phyloP scores from a whole-genome alignment of 2,113 vertebrate species.

The Gila orcuttii region DNA sequence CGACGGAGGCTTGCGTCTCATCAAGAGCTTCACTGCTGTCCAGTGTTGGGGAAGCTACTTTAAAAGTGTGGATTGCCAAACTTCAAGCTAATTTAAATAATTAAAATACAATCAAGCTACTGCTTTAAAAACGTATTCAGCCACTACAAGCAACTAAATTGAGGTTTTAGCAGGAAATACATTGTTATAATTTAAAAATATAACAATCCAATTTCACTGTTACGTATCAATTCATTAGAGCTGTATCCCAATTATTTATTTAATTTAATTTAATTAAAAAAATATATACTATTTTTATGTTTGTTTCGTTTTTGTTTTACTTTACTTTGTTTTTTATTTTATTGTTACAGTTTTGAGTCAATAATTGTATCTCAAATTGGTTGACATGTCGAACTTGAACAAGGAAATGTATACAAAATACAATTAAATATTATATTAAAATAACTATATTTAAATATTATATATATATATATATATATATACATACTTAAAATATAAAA shows the following conservation, averaged over 20 bases:
- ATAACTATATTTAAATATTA: neutral
- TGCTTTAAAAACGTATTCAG: neutral
- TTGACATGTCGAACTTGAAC: neutral
- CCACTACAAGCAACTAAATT: neutral
- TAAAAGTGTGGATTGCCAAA: neutral
- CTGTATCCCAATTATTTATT: too few species aligned
- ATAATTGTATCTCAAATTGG: neutral
- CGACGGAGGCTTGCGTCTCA: neutral
- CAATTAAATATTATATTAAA: neutral
- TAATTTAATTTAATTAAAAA: too few species aligned
- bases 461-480: neutral
- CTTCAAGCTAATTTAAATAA: neutral
- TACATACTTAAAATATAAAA: neutral
- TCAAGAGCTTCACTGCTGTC: neutral
- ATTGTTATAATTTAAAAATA: neutral
- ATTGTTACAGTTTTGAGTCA: neutral
- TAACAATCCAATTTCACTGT: too few species aligned
- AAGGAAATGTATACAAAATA: neutral
- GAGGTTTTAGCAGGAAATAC: neutral
- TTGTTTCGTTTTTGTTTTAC: too few species aligned
- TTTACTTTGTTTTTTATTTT: too few species aligned
- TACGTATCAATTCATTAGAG: too few species aligned
- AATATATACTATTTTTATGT: too few species aligned
- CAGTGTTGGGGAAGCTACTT: neutral
- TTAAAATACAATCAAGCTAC: neutral